Base-by-base conservation (phyloP, 2,113 vertebrate species). In the Scomber japonicus region DNA sequence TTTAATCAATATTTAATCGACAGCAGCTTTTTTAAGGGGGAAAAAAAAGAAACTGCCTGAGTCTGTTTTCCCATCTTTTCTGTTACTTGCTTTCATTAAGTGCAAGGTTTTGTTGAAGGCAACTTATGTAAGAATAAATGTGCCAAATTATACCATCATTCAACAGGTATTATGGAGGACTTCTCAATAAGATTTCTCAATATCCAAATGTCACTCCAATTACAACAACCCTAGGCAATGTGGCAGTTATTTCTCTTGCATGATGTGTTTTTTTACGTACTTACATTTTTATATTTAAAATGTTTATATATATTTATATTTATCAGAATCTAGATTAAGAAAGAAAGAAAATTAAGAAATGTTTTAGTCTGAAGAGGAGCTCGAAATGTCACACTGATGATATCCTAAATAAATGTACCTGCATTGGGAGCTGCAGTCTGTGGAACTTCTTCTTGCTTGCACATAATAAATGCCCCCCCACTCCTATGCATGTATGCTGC, bases 141-240 rank as follows among this genome's bases (percentile, higher is more conserved):
- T 27, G 24, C 24, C 24, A 27, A 27, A 27, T 27, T 2, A 27
- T 27, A 27, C 24, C 24, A 27, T 27, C 24, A 27, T 27, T 27
- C 24, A 27, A 27, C 24, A 27, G 24, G 24, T 3, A 27, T 27
- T 27, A 27, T 27, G 24, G 24, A 27, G 24, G 24, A 27, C 24
- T 27, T 27, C 24, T 27, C 24, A 27, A 27, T 3, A 27, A 27
- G 24, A 8, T 69, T 60, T 78, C 63, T 81, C 49, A 84, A 78
- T 1, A 40, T 51, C 10, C 62, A 5, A 0, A 16, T 74, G 54
- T 71, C 44, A 73, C 24, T 78, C 73, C 50, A 70, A 56, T 10
- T n/a, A 17, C 24, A 85, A 59, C 40, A 51, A 27, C 60, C 62
- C 30, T 0, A 17, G 49, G 61, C 40, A 27, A 48, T 15, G 11